Base-by-base conservation (phyloP, 2,797 vertebrate genomes). In the Arremon brunneinucha region DNA sequence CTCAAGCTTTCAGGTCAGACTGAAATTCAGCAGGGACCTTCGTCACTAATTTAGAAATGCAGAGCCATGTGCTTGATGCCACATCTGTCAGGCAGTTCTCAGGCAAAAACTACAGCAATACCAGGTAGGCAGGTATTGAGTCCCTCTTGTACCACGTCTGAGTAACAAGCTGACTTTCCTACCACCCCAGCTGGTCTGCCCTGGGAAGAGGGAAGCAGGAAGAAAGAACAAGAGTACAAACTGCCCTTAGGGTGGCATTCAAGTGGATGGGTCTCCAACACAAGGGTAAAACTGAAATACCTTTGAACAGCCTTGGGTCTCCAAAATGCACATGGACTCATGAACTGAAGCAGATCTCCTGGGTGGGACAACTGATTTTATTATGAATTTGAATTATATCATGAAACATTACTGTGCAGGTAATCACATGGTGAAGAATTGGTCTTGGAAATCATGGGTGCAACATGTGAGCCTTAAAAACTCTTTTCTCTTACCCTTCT, bases 21-120 rank as follows among this genome's bases (percentile, higher is more conserved):
- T 68, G 93, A 87, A 94, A 81, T 92, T 81, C 67, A 71, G 10
- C 50, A 65, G 87, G 64, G 85, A 82, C 28, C 32, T 87, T 89
- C 7, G 2, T 83, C 80, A 86, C 49, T 85, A 79, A 95, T 94
- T 89, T 75, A 68, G 62, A 75, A 79, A 88, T 69, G 41, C 24
- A 44, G 39, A 16, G 41, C 68, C 53, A 49, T 7, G 26, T 62
- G 75, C 76, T 88, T 91, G 76, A 80, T 37, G 44, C 35, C 8
- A 9, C 85, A 83, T 80, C 85, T 93, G 91, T 93, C 83, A 85
- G 77, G 49, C 37, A 84, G 50, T 9, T 74, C 68, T 50, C 35
- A 14, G 62, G 59, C 59, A 74, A 77, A 37, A 88, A 12, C 5
- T 14, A 52, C 60, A 10, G 44, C 28, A 28, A 19, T 47, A 72